Conservation (phyloP, 2,888 invertebrate species). For the Oscheius onirici region DNA sequence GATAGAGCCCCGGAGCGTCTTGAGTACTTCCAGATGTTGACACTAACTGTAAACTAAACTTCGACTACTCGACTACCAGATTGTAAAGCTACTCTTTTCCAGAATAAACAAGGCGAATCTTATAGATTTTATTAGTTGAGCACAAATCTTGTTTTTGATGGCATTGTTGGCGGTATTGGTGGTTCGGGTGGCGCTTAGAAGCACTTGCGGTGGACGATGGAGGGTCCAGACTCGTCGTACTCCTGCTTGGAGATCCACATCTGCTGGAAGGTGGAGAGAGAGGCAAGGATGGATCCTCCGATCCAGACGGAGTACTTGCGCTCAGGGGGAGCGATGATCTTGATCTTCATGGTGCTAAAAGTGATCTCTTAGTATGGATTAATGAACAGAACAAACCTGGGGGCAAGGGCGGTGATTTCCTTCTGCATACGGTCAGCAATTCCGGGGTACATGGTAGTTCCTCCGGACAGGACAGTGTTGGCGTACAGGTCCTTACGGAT, state of each 20-base stretch:
- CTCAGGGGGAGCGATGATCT: constrained; percentile 79
- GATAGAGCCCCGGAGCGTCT: neutral
- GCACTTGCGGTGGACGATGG: constrained; percentile 64
- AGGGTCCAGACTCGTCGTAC: constrained; percentile 79
- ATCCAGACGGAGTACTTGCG: constrained; percentile 98
- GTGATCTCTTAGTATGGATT: neutral
- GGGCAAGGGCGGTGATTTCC: constrained; percentile 76
- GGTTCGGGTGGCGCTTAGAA: constrained; percentile 45
- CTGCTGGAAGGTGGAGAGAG: constrained; percentile 87
- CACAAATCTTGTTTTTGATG: constrained; percentile 28
- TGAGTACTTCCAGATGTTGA: constrained; percentile 17
- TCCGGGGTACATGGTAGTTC: constrained; percentile 89
- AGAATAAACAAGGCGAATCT: neutral
- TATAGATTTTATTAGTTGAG: constrained; percentile 18
- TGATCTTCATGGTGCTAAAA: constrained; percentile 77
- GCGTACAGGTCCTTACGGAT: constrained; percentile 84
- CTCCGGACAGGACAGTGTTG: constrained; percentile 73
- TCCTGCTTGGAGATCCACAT: constrained; percentile 86
- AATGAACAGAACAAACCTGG: constrained; percentile 41
- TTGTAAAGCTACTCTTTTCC: neutral
- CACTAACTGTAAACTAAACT: constrained; percentile 11
- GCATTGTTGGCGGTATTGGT: constrained; percentile 28
- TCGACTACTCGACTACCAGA: neutral
- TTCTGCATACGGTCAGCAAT: constrained; percentile 97
- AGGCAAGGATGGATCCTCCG: constrained; percentile 94